Conservation (phyloP, 1,140 invertebrate species). For the Bathynomus jamesi region DNA sequence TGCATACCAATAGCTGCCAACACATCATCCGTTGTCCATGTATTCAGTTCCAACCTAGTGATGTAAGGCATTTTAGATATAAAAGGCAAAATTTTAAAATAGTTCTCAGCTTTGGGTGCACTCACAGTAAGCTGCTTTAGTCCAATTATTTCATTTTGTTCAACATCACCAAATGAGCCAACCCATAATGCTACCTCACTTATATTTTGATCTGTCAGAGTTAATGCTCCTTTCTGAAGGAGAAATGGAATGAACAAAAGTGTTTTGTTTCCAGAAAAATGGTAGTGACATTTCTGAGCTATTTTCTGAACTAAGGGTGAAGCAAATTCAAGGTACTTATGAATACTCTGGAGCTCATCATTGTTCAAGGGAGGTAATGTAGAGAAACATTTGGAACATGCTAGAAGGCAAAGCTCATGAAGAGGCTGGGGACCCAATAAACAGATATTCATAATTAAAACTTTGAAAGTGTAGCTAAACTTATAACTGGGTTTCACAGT, state of each 20-base stretch:
- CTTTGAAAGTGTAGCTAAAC: too few species aligned
- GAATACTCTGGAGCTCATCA: too few species aligned
- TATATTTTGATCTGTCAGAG: background rate
- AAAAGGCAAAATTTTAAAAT: background rate
- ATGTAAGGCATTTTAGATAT: background rate
- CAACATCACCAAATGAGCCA: background rate
- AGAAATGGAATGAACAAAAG: background rate
- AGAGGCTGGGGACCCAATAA: too few species aligned
- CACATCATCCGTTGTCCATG: background rate
- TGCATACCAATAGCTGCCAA: background rate
- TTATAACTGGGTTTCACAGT: too few species aligned
- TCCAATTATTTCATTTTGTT: background rate
- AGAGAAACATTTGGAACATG: too few species aligned
- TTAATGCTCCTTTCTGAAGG: background rate
- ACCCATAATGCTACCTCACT: background rate
- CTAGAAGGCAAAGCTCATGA: too few species aligned
- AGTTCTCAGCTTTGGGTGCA: background rate
- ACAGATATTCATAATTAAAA: too few species aligned
- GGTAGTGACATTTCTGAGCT: background rate
- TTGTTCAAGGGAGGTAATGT: too few species aligned
- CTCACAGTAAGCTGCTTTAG: background rate
- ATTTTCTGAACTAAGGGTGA: background rate
- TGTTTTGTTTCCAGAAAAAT: background rate
- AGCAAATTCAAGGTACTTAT: background rate
- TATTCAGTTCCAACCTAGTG: background rate